Evolutionary conservation across 2,113 vertebrate genomes (phyloP).

Genomic region (Erythrolamprus reginae): DNA sequence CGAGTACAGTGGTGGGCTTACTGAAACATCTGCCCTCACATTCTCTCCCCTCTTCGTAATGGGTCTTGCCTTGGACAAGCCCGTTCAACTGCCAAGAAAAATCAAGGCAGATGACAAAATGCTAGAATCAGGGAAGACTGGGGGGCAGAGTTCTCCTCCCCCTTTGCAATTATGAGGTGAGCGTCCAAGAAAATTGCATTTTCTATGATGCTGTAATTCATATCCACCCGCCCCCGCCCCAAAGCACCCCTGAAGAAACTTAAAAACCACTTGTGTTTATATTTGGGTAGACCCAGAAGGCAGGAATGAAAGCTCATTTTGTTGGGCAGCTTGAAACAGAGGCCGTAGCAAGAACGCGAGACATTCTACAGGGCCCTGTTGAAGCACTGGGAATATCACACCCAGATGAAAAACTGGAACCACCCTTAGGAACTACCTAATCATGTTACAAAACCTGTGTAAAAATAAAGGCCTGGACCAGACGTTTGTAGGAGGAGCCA

Average conservation of each 20-base stretch:
- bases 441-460: background rate
- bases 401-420: background rate
- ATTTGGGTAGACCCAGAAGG: background rate
- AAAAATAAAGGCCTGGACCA: background rate
- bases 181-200: background rate
- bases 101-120: accelerated
- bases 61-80: background rate
- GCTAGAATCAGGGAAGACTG: background rate
- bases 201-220: constrained; percentile 28
- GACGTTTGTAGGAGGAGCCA: background rate
- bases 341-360: constrained; percentile 18
- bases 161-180: accelerated
- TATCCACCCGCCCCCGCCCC: too few relatives aligned
- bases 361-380: constrained; percentile 58
- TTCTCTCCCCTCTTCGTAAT: background rate
- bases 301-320: constrained; percentile 53
- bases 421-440: background rate
- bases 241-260: constrained; percentile 3
- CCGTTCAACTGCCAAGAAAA: background rate
- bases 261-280: constrained; percentile 44
- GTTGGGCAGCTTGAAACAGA: constrained; percentile 37
- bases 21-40: background rate
- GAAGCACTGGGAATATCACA: constrained; percentile 53
- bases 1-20: background rate
- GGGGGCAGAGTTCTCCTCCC: background rate